Evolutionary conservation across 2,113 vertebrate genomes (phyloP).

Genomic region (Vulpes ferrilata): DNA sequence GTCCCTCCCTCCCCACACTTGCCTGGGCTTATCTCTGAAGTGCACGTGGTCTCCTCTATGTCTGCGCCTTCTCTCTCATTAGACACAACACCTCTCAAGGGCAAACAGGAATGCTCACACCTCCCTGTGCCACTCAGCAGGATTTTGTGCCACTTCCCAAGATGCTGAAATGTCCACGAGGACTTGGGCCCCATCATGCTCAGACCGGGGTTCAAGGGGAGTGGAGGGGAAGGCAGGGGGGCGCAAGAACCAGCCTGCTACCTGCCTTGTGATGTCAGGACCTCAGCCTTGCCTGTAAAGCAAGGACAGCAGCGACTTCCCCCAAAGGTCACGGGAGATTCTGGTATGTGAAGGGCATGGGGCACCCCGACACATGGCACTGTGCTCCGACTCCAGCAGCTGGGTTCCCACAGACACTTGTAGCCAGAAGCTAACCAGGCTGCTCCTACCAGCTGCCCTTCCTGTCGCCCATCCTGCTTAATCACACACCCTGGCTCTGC

Average conservation of each 20-base stretch:
- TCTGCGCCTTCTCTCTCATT: neutral
- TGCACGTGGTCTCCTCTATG: neutral
- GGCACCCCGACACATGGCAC: rapidly evolving
- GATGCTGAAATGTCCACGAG: rapidly evolving
- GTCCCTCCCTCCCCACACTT: neutral
- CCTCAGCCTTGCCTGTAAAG: neutral
- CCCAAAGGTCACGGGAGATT: rapidly evolving
- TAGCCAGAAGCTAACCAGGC: neutral
- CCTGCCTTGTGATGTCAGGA: neutral
- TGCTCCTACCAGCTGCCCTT: neutral
- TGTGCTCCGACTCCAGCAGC: rapidly evolving
- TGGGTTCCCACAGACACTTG: too few species aligned
- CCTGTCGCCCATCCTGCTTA: rapidly evolving
- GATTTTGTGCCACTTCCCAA: neutral
- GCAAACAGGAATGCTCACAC: neutral
- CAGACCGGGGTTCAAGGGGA: rapidly evolving
- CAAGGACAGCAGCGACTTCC: neutral
- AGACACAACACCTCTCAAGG: too few species aligned
- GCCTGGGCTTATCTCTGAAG: too few species aligned
- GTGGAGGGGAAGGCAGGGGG: neutral
- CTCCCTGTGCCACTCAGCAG: neutral
- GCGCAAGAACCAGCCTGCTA: rapidly evolving
- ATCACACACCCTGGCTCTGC: rapidly evolving
- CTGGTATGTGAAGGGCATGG: rapidly evolving
- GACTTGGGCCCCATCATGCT: neutral